Evolutionary conservation across 2,888 invertebrate species (phyloP).

Genomic region (Belgica antarctica): DNA sequence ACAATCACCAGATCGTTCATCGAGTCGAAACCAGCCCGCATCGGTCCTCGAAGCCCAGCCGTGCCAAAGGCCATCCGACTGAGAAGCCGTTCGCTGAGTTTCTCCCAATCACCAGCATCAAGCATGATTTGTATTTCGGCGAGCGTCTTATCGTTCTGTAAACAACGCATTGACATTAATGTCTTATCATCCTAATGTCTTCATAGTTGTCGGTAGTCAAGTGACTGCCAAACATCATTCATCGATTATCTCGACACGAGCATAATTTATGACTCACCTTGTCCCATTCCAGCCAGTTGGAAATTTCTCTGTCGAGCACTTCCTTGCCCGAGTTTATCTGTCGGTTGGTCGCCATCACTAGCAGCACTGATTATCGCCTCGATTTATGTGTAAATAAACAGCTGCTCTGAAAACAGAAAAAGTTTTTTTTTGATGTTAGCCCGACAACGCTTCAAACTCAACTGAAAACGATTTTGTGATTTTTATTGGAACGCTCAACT

Average conservation of each 20-base stretch:
- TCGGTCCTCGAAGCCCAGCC: conserved; percentile 85
- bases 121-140: conserved; percentile 64
- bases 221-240: no score
- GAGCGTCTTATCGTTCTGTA: conserved; percentile 64
- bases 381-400: background rate
- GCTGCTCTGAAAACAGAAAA: background rate
- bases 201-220: background rate
- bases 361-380: background rate
- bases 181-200: background rate
- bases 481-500: background rate
- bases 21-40: conserved; percentile 79
- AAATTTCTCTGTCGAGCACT: conserved; percentile 65
- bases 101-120: conserved; percentile 58
- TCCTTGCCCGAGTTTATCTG: conserved; percentile 56
- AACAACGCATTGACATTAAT: conserved; percentile 42
- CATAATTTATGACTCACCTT: conserved; percentile 57
- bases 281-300: conserved; percentile 74
- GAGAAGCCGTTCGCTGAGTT: conserved; percentile 64
- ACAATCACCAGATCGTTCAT: conserved; percentile 97
- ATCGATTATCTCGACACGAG: no score
- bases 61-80: conserved; percentile 83
- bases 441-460: background rate
- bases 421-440: conserved; percentile 12
- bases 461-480: conserved; percentile 13
- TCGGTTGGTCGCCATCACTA: background rate